Base-by-base conservation (phyloP, 2,797 vertebrate species). In the Xyrichtys novacula region DNA sequence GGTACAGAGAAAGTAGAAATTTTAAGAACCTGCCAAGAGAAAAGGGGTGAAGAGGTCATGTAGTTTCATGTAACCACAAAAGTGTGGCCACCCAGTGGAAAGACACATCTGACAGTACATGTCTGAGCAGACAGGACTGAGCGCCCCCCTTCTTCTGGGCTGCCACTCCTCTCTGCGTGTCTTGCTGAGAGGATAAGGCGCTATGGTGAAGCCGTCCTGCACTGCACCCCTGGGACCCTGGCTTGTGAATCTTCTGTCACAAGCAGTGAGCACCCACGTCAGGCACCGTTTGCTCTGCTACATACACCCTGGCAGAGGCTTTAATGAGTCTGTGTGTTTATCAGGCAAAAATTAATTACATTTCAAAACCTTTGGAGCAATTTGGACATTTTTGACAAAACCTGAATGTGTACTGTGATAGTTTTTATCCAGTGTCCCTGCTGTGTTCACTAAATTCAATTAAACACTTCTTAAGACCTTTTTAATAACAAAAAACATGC, bases 41-140 rank as follows among this genome's bases (percentile, higher is more conserved):
- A 46, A 20, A 54, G 42, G 55, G 67, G 57, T 63, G 67, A 82
- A 76, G 54, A 66, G 83, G 77, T 85, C 73, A 67, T 66, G 46
- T 54, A 76, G 65, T 79, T 72, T 75, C 54, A 62, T 68, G 78
- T 83, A 80, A 58, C 60, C 64, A 71, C 73, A 52, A 67, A 85
- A 73, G 69, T 87, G 78, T 77, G 80, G 40, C 64, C 38, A 54
- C 81, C 60, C 69, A 78, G 64, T 74, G 74, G 78, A 90, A 84
- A 85, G 70, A 75, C 69, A 63, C 79, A 76, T 90, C 74, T 90
- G 89, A 91, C 87, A 88, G 85, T 58, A 69, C 74, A 76, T 63
- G 83, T 71, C 60, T 86, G 82, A 88, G 84, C 72, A 81, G 88
- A 80, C 79, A 59, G 58, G 80, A 72, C 69, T 78, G 81, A 87